Base-by-base conservation (phyloP, 2,888 invertebrate genomes). In the Troilus luridus region DNA sequence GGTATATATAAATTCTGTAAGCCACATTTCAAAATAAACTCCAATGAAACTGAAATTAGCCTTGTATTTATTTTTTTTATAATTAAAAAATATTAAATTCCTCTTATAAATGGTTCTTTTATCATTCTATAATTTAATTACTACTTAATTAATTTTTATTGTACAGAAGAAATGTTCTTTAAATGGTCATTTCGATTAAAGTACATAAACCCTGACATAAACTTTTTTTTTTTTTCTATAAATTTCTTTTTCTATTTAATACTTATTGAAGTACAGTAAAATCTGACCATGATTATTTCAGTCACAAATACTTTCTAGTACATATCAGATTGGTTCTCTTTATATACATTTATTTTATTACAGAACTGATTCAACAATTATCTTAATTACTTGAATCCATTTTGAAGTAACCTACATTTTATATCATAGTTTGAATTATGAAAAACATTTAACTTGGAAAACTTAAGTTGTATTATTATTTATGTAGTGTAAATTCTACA, bases 1-100 rank as follows among this genome's bases (percentile, higher is more conserved):
- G 17, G 17, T 72, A 12, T 90, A 59, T 77, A 90, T 67, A n/a
- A 89, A 90, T 11, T 90, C 19, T 90, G 67, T 90, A 77, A 77
- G 90, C 77, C 1, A 54, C 41, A 41, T 12, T 27, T 72, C 58
- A 77, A 90, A 90, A 72, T 90, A 58, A 90, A 90, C 59, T 59
- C 41, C 27, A 2, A 24, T 58, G 19, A 54, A 56, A 90, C 56
- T 72, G 24, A 77, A 24, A 9, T 72, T 67, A 72, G 67, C 67
- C 58, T 72, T 90, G 27, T 77, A 54, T 67, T 60, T 58, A 90
- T 59, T 90, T 90, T 89, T n/a, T 77, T 77, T 58, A 77, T 77
- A 90, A 90, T 90, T 90, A 41, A 90, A 90, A 90, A 90, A 90
- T 90, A 90, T 90, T 72, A 77, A 77, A 90, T 90, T 58, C 90